Evolutionary conservation across 2,888 invertebrate species (phyloP).

Genomic region (Spisula subtruncata): DNA sequence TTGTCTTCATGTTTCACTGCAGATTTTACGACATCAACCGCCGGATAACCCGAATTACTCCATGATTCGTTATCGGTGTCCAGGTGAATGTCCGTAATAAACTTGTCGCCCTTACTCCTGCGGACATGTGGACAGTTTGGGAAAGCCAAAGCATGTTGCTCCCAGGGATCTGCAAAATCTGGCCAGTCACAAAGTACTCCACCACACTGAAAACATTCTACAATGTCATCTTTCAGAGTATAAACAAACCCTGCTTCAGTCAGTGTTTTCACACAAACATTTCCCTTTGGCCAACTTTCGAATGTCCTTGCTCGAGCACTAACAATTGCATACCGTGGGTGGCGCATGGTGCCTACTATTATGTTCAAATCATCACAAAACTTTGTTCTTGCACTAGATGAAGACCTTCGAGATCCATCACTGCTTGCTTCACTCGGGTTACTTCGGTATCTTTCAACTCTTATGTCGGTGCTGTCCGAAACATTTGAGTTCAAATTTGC

Average conservation of each 20-base stretch:
- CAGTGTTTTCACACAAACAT: background rate
- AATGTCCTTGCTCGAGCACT: conserved; percentile 9
- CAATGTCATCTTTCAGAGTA: background rate
- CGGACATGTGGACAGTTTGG: conserved; percentile 19
- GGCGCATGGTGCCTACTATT: background rate
- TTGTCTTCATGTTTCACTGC: background rate
- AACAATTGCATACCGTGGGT: conserved; percentile 5
- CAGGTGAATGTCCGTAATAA: background rate
- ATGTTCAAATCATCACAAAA: conserved; percentile 27
- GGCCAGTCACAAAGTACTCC: conserved; percentile 32
- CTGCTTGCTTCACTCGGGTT: background rate
- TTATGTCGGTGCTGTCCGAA: too few species aligned
- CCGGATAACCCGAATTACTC: background rate
- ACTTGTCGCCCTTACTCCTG: conserved; percentile 24
- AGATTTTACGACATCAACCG: background rate
- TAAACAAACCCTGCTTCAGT: conserved; percentile 26
- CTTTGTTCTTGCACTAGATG: background rate
- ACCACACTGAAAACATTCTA: conserved; percentile 31
- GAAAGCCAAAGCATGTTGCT: conserved; percentile 24
- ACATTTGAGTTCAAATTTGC: background rate
- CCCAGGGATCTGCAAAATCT: conserved; percentile 25
- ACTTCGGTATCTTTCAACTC: background rate
- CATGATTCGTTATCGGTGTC: background rate
- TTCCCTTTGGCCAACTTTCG: conserved; percentile 22
- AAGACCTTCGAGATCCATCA: background rate